phyloP scores from a whole-genome alignment of 2,113 vertebrate species.

The Recurvirostra avosetta region DNA sequence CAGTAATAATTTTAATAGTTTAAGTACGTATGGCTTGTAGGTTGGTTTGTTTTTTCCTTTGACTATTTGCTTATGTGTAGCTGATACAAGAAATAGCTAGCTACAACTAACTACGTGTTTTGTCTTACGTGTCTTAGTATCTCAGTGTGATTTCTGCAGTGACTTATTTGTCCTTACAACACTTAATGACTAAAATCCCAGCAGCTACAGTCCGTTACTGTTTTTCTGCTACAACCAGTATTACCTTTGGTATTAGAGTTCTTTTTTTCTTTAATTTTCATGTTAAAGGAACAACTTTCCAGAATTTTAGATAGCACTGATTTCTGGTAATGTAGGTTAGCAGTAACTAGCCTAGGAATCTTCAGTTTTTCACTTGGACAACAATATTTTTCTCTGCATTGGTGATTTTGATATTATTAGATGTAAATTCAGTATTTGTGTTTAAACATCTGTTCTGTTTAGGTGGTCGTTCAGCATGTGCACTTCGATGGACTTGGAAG shows the following conservation, averaged over 20 bases:
- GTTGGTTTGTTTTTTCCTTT: not conserved
- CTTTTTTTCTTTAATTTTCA: not conserved
- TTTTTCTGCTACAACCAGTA: not conserved
- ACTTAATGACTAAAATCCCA: not conserved
- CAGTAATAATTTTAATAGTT: not conserved
- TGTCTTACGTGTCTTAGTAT: not conserved
- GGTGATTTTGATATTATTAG: not conserved
- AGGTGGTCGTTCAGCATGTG: conserved; percentile 95
- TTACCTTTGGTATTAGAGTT: not conserved
- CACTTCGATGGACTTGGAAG: conserved; percentile 91
- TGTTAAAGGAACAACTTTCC: not conserved
- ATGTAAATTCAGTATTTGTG: not conserved
- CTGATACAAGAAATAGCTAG: not conserved
- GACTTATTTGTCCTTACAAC: not conserved
- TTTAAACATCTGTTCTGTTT: not conserved
- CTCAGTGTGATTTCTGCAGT: not conserved
- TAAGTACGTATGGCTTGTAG: not conserved
- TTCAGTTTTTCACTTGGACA: not conserved
- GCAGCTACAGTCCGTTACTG: not conserved
- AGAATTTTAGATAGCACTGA: not conserved
- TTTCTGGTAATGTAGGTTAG: not conserved
- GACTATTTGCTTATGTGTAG: not conserved
- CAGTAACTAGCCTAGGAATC: not conserved
- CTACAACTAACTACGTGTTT: fast-evolving
- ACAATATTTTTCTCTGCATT: not conserved